Base-by-base conservation (phyloP, 1,140 invertebrate species). In the Andricus grossulariae region DNA sequence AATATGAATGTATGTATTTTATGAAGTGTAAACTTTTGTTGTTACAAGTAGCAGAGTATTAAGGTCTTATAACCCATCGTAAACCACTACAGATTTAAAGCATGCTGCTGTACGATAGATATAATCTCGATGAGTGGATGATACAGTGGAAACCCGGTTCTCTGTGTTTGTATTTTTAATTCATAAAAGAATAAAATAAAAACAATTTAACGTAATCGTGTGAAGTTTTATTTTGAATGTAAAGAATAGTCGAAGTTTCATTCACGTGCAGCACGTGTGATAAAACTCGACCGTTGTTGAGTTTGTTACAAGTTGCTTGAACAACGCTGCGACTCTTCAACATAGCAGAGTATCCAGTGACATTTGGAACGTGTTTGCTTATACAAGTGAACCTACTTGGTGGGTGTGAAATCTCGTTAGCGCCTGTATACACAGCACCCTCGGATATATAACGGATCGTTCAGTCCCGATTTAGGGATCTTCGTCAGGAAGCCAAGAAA, bases 321-420 rank as follows among this genome's bases (percentile, higher is more conserved):
- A 83, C 83, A 81, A 80, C 77, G 83, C 84, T 77, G 75, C 77
- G 75, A 83, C 72, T 79, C 80, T 86, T 81, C 80, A 84, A 78
- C 83, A 32, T 32, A 32, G 70, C 70, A 70, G 70, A 76, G 80
- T 80, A 73, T 75, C 66, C 73, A 66, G 78, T 84, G 83, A 85
- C 83, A 84, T 84, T 87, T 85, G 84, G 78, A 79, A 83, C 82
- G 80, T 87, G 80, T 80, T 81, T 72, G 77, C 70, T 73, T 79
- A 74, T 81, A 78, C 70, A 75, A 77, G 57, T 80, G 71, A 81
- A 80, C 81, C 79, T 79, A 70, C 72, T 76, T 75, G 16, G 75
- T 15, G 19, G 76, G 71, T 74, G 73, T 72, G 39, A 76, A 79
- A 79, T 72, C 78, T 76, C 78, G 72, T 79, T 76, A 79, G 66